phyloP scores from a whole-genome alignment of 2,888 invertebrate genomes.

The Poecilobothrus nobilitatus region DNA sequence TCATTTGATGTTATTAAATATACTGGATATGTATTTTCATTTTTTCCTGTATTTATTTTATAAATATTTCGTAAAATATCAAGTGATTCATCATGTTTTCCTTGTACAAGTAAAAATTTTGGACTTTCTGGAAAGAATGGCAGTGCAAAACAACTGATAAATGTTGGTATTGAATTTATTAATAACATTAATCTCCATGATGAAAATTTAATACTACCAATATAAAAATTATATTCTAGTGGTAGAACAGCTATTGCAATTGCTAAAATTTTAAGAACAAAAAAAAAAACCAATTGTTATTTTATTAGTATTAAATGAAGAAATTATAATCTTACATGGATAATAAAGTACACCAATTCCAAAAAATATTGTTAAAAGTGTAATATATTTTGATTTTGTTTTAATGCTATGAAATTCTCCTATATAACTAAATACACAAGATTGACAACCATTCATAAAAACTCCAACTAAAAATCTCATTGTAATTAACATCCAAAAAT shows the following conservation, averaged over 20 bases:
- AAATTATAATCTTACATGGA: conserved; percentile 43
- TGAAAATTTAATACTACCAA: conserved; percentile 49
- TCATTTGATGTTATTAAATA: conserved; percentile 26
- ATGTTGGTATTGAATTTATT: conserved; percentile 50
- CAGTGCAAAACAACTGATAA: conserved; percentile 53
- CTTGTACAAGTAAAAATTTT: conserved; percentile 21
- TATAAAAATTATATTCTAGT: conserved; percentile 43
- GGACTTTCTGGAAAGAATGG: conserved; percentile 46
- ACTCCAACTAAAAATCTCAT: conserved; percentile 60
- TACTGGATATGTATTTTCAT: conserved; percentile 58
- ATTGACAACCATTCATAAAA: conserved; percentile 39
- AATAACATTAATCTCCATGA: conserved; percentile 55
- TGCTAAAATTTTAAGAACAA: conserved; percentile 39
- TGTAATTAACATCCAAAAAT: conserved; percentile 50
- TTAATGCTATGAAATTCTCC: conserved; percentile 47
- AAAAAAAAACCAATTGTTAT: no score
- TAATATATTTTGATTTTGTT: conserved; percentile 45
- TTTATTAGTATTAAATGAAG: no score
- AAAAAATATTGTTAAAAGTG: conserved; percentile 47
- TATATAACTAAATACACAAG: conserved; percentile 47
- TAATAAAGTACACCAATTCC: conserved; percentile 47
- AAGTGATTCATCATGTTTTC: conserved; percentile 18
- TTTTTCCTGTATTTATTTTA: conserved; percentile 54
- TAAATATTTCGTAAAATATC: conserved; percentile 50
- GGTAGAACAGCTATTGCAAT: conserved; percentile 60